Base-by-base conservation (phyloP, 2,113 vertebrate species). In the Panthera leo region DNA sequence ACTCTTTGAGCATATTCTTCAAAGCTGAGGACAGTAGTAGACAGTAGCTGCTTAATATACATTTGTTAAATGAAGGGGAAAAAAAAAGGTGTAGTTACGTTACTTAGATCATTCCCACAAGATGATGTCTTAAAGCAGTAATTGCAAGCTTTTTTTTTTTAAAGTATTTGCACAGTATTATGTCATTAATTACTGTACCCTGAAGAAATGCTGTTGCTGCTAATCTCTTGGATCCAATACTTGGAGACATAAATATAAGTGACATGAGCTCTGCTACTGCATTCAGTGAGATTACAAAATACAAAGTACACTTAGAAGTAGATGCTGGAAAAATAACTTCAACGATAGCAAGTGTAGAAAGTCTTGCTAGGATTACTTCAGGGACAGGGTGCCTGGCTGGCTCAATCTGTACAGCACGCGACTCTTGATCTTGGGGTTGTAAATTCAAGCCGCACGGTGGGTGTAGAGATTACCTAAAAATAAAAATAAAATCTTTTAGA, bases 241-340 rank as follows among this genome's bases (percentile, higher is more conserved):
- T 92, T 29, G 94, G 93, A 94, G 58, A 71, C 39, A 84, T 83
- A 97, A 96, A 95, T 93, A 70, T 83, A 70, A 93, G 53, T 58
- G 71, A 65, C 48, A 34, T 84, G 70, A 79, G 70, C 8, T 29
- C 53, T 73, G 39, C 96, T 93, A 90, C 76, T 19, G 31, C 16
- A 0, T 94, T 89, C 86, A 87, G 13, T 4, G 16, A 95, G 76
- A 53, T 78, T 89, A 63, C 29, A 93, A 91, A 91, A 58, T 53
- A 97, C 82, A 86, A 85, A 94, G 53, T 78, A 48, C 23, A 67
- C 53, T 53, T 85, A 70, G 76, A 87, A 97, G 55, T 39, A 89
- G 89, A 85, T 78, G 29, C 61, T 84, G 70, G 73, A 86, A 91
- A 95, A 53, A 80, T 84, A 71, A 83, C 85, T 93, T 86, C 21